phyloP scores from a whole-genome alignment of 2,797 vertebrate species.

The Pogoniulus pusillus region DNA sequence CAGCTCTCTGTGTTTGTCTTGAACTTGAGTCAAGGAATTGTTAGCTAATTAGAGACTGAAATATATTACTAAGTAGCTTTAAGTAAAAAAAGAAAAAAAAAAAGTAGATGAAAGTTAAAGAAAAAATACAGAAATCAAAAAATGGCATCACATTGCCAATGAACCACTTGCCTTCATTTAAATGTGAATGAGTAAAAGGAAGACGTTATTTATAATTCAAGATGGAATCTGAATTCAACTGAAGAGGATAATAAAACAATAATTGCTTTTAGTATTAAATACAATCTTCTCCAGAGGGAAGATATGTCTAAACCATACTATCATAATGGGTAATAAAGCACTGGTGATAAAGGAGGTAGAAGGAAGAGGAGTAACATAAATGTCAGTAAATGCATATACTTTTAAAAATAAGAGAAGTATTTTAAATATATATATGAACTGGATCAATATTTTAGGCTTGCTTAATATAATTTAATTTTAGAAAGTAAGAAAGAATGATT shows the following conservation, averaged over 20 bases:
- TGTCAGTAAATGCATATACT: neutral
- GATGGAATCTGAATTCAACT: conserved; percentile 14
- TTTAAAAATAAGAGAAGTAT: neutral
- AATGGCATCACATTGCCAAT: neutral
- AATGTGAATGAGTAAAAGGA: neutral
- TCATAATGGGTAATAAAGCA: neutral
- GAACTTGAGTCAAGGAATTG: neutral
- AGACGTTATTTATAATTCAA: neutral
- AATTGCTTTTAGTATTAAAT: neutral
- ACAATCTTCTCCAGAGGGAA: neutral
- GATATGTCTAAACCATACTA: neutral
- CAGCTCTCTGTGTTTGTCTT: neutral
- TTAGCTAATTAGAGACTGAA: neutral
- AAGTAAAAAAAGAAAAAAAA: neutral
- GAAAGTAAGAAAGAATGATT: neutral
- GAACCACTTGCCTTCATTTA: neutral
- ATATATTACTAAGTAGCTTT: neutral
- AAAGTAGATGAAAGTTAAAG: neutral
- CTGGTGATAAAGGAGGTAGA: neutral
- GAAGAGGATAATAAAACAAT: neutral
- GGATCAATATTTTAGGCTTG: neutral
- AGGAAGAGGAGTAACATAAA: neutral
- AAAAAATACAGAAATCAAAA: neutral
- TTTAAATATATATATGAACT: neutral
- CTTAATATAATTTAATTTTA: neutral